Conservation (phyloP, 2,797 vertebrate species). For the Galagoides demidoff region DNA sequence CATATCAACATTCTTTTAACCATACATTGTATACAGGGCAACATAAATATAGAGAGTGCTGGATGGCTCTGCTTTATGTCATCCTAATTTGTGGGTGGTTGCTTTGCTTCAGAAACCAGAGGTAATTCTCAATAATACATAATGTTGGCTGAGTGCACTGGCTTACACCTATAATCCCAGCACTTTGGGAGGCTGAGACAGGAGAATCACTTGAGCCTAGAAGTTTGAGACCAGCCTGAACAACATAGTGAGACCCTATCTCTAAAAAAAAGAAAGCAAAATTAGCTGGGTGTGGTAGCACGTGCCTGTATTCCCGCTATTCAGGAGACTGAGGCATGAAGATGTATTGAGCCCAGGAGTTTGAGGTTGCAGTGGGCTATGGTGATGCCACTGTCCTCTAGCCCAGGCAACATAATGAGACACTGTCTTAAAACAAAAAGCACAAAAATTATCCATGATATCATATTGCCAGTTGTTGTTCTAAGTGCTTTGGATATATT, state of each 20-base stretch:
- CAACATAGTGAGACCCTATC: neutral
- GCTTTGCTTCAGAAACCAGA: constrained; percentile 30
- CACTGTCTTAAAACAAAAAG: neutral
- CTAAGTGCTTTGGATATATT: neutral
- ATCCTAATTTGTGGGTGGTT: neutral
- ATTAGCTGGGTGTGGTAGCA: neutral
- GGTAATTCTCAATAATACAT: neutral
- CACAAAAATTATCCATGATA: neutral
- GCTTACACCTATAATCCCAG: neutral
- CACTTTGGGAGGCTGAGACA: neutral
- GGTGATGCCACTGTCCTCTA: neutral
- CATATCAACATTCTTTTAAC: neutral
- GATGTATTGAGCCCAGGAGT: neutral
- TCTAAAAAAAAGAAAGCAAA: neutral
- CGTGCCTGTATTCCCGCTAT: neutral
- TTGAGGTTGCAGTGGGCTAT: neutral
- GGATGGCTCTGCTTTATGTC: neutral
- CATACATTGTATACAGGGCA: neutral
- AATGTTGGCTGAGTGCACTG: neutral
- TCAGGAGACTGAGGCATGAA: neutral
- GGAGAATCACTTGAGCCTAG: neutral
- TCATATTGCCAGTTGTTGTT: neutral
- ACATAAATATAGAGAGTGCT: neutral
- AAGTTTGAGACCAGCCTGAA: neutral
- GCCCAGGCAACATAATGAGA: neutral